Percentiles rank a stretch among this genome's conserved stretches.
These are phyloP conservation scores for Lordiphosa mommai DNA, from an alignment of 1,140 invertebrate species.

Conservation along the genomic window DNA sequence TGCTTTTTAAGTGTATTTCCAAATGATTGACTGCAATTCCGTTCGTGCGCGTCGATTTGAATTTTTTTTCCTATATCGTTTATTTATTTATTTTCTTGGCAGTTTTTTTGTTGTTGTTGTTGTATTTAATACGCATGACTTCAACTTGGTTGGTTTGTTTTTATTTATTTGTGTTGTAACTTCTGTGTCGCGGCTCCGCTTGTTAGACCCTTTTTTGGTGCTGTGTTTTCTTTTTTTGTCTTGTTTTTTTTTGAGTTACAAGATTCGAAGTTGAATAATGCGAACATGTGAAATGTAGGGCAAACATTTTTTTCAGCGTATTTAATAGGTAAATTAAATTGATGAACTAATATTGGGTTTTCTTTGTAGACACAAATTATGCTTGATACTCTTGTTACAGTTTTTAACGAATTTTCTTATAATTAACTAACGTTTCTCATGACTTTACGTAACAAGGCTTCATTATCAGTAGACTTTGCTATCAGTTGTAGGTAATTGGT, in stretches of 20 bases:
- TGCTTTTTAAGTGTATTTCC: conserved; percentile 43
- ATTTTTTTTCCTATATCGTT: conserved; percentile 26
- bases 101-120: conserved; percentile 15
- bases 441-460: too few species aligned
- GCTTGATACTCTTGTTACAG: too few species aligned
- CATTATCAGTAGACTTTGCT: too few species aligned
- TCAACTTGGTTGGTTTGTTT: conserved; percentile 22
- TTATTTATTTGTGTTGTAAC: conserved; percentile 45
- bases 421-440: too few species aligned
- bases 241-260: too few species aligned
- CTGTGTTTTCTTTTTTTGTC: conserved; percentile 3
- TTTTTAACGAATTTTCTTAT: too few species aligned
- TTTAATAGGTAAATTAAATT: too few species aligned
- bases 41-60: conserved; percentile 68
- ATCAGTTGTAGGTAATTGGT: too few species aligned
- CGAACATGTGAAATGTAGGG: too few species aligned
- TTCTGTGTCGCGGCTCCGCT: conserved; percentile 31
- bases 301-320: too few species aligned
- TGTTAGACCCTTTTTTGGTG: conserved; percentile 28
- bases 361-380: too few species aligned
- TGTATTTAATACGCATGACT: conserved; percentile 74
- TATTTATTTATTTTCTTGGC: conserved; percentile 13
- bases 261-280: conserved; percentile 1
- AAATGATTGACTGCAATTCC: conserved; percentile 72
- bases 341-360: too few species aligned